Base-by-base conservation (phyloP, 64 coral and sea anemone species). In the Stylophora pistillata region DNA sequence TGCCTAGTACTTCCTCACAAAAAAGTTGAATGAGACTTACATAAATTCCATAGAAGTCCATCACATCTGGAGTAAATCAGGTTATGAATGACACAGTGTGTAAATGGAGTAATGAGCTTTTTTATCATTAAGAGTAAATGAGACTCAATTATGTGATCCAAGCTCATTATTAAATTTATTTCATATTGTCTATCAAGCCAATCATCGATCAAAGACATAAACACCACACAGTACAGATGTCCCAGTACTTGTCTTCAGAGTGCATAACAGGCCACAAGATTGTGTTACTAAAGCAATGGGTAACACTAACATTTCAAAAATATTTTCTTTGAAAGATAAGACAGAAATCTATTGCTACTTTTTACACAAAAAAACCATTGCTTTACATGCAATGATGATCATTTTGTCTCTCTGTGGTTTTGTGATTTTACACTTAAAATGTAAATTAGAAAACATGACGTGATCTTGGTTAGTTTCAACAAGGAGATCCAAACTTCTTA, bases 1-100 rank as follows among this genome's bases (percentile, higher is more conserved):
- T 21, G 23, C 0, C 12, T 21, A 9, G 53, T 18, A 9, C 10
- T 23, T 9, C n/a, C 3, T 52, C 17, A 53, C 53, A 53, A 52
- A 76, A 53, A 53, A 23, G 5, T 23, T 21, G 10, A 23, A 27
- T 33, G 53, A 70, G 15, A 84, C 80, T 84, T 53, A 84, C 80
- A 37, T 84, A 84, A 62, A 84, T 84, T 20, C 80, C 41, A 34
- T 84, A 84, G 21, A 69, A 84, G 37, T 84, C 80, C 80, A 84
- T 84, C 14, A 31, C 15, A 21, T 65, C 34, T 66, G 60, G 21
- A 68, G 80, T 13, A 70, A 84, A 28, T 69, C 62, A 53, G 62
- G 53, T 5, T 41, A 70, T 25, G 62, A 82, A 82, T 66, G 78
- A 47, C 18, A n/a, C 32, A 4, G 28, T 23, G 55, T 10, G 21